phyloP scores from a whole-genome alignment of 2,888 invertebrate genomes.

The Nymphalis c-album region DNA sequence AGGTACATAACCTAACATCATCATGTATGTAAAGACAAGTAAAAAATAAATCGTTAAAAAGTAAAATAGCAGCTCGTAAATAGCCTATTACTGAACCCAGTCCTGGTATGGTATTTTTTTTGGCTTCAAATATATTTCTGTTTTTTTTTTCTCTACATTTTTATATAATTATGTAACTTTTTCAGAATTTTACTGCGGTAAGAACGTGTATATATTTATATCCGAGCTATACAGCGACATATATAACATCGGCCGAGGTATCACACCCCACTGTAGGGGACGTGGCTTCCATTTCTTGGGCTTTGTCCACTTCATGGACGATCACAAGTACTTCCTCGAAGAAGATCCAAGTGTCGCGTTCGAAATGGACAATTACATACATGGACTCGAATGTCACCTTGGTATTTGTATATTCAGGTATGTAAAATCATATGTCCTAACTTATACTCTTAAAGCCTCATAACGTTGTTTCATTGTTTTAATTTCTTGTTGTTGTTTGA shows the following conservation, averaged over 20 bases:
- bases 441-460: background rate
- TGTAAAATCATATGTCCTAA: background rate
- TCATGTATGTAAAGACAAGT: too few relatives aligned
- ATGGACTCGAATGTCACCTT: conserved; percentile 70
- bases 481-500: too few relatives aligned
- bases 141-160: too few relatives aligned
- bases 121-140: too few relatives aligned
- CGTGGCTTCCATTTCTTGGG: conserved; percentile 70
- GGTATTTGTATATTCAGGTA: conserved; percentile 71
- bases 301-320: conserved; percentile 69
- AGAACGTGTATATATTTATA: conserved; percentile 69
- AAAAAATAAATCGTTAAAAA: too few relatives aligned
- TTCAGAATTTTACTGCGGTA: conserved; percentile 72
- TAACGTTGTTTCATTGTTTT: background rate
- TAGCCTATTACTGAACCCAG: too few relatives aligned
- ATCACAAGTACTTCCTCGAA: conserved; percentile 63
- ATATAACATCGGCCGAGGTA: conserved; percentile 67
- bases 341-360: conserved; percentile 69
- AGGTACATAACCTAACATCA: too few relatives aligned
- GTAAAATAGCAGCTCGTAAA: too few relatives aligned
- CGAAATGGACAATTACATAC: conserved; percentile 68
- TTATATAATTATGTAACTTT: conserved; percentile 30
- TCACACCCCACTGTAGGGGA: conserved; percentile 63
- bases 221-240: conserved; percentile 74
- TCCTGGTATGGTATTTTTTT: too few relatives aligned